These are phyloP conservation scores for Aplysina aerophoba DNA, from an alignment of 37 sponge, comb jelly and placozoan species.

Conservation along the genomic window DNA sequence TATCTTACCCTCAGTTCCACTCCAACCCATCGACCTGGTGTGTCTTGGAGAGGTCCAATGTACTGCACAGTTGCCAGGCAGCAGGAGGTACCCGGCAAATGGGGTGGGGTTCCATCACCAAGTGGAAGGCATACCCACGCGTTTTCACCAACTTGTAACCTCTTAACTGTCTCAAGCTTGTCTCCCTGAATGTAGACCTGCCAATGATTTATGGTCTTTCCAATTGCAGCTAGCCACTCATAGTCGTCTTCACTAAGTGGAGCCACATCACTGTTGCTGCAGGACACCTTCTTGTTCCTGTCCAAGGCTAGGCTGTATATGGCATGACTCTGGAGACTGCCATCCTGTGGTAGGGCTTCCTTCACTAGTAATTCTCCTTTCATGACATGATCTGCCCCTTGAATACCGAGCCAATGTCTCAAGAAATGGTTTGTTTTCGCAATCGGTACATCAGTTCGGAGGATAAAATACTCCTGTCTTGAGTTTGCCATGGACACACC, in stretches of 20 bases:
- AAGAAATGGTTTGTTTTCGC: too few relatives aligned
- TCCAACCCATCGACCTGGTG: slow-evolving; percentile 44
- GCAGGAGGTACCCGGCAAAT: background rate
- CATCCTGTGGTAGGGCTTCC: too few relatives aligned
- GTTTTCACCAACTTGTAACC: slow-evolving; percentile 23
- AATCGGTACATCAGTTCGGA: too few relatives aligned
- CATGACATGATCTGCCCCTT: too few relatives aligned
- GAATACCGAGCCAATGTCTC: too few relatives aligned
- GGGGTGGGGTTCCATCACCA: background rate
- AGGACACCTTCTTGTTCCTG: background rate
- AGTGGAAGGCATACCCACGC: slow-evolving; percentile 36
- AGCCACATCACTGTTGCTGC: background rate
- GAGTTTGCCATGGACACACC: too few relatives aligned
- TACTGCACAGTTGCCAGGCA: slow-evolving; percentile 22
- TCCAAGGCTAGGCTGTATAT: background rate
- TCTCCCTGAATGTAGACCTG: background rate
- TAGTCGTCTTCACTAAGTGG: background rate
- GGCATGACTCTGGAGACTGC: too few relatives aligned
- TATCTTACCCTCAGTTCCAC: slow-evolving; percentile 51
- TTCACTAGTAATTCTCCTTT: too few relatives aligned
- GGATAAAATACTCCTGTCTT: too few relatives aligned
- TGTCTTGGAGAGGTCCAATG: slow-evolving; percentile 13
- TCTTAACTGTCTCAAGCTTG: background rate
- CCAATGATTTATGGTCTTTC: background rate
- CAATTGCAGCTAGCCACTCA: background rate